Conservation (phyloP, 1,140 invertebrate species). For the Euglossa dilemma region DNA sequence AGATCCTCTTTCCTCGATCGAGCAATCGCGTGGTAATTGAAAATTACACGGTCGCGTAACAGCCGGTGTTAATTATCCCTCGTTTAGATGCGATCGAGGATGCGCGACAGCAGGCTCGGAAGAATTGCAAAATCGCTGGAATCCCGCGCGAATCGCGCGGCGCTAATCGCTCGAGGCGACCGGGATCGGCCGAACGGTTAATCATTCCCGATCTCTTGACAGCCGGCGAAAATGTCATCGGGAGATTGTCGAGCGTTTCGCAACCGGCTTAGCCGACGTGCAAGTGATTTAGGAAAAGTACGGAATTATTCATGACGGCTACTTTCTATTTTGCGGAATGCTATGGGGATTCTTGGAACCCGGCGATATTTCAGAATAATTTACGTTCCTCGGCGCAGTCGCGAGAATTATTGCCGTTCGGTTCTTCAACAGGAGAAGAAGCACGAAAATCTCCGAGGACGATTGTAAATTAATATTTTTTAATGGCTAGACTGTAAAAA, state of each 20-base stretch:
- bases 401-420: neutral
- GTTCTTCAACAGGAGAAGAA: too few species aligned
- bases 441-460: too few species aligned
- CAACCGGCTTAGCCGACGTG: neutral
- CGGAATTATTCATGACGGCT: too few species aligned
- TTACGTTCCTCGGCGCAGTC: neutral
- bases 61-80: conserved; percentile 1
- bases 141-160: neutral
- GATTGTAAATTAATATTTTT: too few species aligned
- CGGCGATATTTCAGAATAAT: neutral
- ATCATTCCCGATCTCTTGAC: neutral
- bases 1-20: neutral
- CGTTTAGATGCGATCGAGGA: neutral
- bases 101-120: neutral
- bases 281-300: neutral
- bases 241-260: neutral
- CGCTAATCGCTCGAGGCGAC: neutral
- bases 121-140: neutral
- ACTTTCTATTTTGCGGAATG: conserved; percentile 8
- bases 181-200: neutral
- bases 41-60: conserved; percentile 4
- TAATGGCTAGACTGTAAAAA: too few species aligned
- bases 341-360: neutral
- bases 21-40: conserved; percentile 20
- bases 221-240: conserved; percentile 5